Evolutionary conservation across 37 sponge, comb jelly and placozoan species (phyloP), one percentile per base, ranked within the genome.

Genomic region (Halichondria panicea): DNA sequence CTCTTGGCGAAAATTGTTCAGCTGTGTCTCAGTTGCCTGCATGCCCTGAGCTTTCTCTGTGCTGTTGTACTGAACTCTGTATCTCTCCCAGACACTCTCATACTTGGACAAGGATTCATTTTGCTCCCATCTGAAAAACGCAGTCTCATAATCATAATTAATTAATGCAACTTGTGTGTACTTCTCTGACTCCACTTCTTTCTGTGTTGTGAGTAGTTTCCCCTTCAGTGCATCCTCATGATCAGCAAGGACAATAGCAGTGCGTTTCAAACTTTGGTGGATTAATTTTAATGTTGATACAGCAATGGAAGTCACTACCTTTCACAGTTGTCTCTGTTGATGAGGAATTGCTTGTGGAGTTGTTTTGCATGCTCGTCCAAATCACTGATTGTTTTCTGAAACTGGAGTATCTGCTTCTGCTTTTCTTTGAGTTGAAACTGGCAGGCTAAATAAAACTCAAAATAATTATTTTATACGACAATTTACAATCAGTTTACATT

Each of bases 151-250:
- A 13, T 13, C 22, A 55, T 11, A 11, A 68, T 3, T 9, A 45
- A 71, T 12, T 50, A 50, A 28, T 54, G 53, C 43, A 38, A 62
- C n/a, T 31, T 0, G 34, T 31, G 40, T 24, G 32, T 70, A 84
- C 85, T 34, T 65, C 41, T 77, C 59, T 52, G 71, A 32, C 25
- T 71, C n/a, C 6, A 68, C 79, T 45, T 64, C 35, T 1, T 70
- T 40, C 24, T 44, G 30, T 7, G 44, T 4, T 12, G 45, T 11
- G 22, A 55, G 42, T 11, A 76, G 30, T 22, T 86, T 86, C 69
- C 59, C 65, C 30, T 66, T 43, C 46, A 86, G 36, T 31, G 86
- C 80, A 41, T 86, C 80, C 55, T 61, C 59, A 44, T 86, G 86
- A 13, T 86, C 80, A 39, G 68, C 68, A 22, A 86, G 55, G 21